Conservation (phyloP, 2,888 invertebrate species). For the Gnatocerus cornutus region DNA sequence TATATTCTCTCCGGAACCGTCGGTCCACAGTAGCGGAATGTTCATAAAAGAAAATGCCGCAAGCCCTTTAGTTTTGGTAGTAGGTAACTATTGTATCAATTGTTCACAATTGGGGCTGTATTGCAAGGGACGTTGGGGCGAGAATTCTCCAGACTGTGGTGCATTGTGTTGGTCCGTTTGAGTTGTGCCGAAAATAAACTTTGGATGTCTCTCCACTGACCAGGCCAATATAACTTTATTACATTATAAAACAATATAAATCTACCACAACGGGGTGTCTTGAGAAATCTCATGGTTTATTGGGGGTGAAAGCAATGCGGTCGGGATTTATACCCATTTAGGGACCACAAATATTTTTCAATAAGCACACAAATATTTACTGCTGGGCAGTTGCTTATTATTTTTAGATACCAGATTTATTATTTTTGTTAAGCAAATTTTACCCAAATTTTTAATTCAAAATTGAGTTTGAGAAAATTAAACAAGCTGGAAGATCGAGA, state of each 20-base stretch:
- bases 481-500: too few species aligned
- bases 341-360: background rate
- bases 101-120: slow-evolving; percentile 49
- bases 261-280: slow-evolving; percentile 42
- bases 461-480: too few species aligned
- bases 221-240: slow-evolving; percentile 52
- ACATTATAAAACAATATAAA: slow-evolving; percentile 53
- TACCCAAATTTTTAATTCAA: too few species aligned
- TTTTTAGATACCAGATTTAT: too few species aligned
- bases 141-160: slow-evolving; percentile 24
- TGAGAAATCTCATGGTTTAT: slow-evolving; percentile 22
- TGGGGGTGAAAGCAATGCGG: slow-evolving; percentile 14
- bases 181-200: slow-evolving; percentile 51
- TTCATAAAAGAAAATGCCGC: slow-evolving; percentile 62
- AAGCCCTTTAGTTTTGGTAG: slow-evolving; percentile 64
- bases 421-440: too few species aligned
- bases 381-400: too few species aligned
- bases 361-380: too few species aligned
- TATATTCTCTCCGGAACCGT: slow-evolving; percentile 34
- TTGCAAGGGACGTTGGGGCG: slow-evolving; percentile 38
- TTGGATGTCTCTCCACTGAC: slow-evolving; percentile 27
- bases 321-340: background rate
- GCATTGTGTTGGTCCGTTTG: slow-evolving; percentile 46
- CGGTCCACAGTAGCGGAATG: slow-evolving; percentile 59
- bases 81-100: slow-evolving; percentile 57